Evolutionary conservation across 2,797 vertebrate species (phyloP), one percentile per base, ranked within the genome.

Genomic region (Enteromius treurensis): DNA sequence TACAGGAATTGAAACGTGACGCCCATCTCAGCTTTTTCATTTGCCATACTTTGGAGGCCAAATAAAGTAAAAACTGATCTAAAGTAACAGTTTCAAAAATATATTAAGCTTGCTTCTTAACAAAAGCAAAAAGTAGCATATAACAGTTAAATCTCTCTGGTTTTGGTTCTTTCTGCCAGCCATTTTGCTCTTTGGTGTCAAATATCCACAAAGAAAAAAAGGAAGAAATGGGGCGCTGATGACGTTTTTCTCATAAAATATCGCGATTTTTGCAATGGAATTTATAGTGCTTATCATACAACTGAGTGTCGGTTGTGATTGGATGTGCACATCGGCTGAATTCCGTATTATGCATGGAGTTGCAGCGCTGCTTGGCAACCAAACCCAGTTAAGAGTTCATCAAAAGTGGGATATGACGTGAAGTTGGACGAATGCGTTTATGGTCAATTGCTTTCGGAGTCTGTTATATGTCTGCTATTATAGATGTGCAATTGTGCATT

Each of bases 101-200:
- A 15, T 55, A 45, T 45, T 45, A 21, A 8, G 17, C 14, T 70
- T 58, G 26, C 32, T n/a, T 34, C 0, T n/a, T 3, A 51, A 37
- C 5, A 19, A n/a, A 15, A 2, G 10, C 13, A 62, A 47, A 73
- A 23, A 11, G 55, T 26, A 40, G 45, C 10, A 14, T 51, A 3
- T 81, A 2, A 19, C 3, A 3, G 29, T 15, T 51, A 19, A 62
- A 49, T 23, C 7, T 49, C 2, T 73, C 7, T 32, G 64, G 15
- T 10, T 40, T 60, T 26, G 1, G 40, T 9, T 40, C 3, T 64
- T 79, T 49, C 21, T n/a, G 37, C 15, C 32, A 29, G 19, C 9
- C 34, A 26, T 29, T 55, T 32, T 80, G 78, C 21, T 14, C 2
- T 40, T 26, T 26, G 58, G 70, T 81, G 45, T 75, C 80, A 37